phyloP scores from a whole-genome alignment of 2,888 invertebrate genomes.

The Chymomyza procnemis region DNA sequence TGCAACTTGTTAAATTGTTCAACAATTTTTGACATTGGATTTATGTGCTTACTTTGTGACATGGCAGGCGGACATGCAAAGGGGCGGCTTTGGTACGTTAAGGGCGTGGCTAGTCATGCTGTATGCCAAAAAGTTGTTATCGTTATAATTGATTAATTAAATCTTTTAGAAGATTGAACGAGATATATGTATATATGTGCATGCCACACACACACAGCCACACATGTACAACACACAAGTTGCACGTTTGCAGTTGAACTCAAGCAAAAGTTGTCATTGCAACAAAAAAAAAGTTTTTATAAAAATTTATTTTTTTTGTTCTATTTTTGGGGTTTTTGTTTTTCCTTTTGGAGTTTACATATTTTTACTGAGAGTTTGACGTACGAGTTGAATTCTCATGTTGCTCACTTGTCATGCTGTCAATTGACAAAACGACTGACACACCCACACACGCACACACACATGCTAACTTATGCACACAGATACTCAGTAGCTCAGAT shows the following conservation, averaged over 20 bases:
- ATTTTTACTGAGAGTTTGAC: constrained; percentile 48
- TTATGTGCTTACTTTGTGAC: constrained; percentile 32
- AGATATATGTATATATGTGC: constrained; percentile 12
- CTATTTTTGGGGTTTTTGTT: constrained; percentile 34
- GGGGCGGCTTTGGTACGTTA: constrained; percentile 9
- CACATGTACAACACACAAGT: constrained; percentile 5
- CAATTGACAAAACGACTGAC: constrained; percentile 61
- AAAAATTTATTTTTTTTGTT: constrained; percentile 30
- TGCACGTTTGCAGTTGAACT: constrained; percentile 50
- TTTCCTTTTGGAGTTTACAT: constrained; percentile 31
- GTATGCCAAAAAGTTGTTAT: constrained; percentile 51
- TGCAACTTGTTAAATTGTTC: constrained; percentile 53
- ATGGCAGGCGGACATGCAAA: constrained; percentile 21
- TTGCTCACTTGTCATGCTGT: constrained; percentile 70
- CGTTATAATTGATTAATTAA: constrained; percentile 69
- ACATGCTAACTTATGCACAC: constrained; percentile 16
- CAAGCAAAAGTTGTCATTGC: constrained; percentile 57
- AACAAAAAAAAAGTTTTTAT: constrained; percentile 48
- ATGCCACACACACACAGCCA: not conserved
- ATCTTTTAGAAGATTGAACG: constrained; percentile 40
- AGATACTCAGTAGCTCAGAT: constrained; percentile 18
- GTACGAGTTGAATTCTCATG: constrained; percentile 66
- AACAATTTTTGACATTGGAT: constrained; percentile 58
- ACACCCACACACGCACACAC: constrained; percentile 25
- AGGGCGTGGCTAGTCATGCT: constrained; percentile 6